Percentiles rank a stretch among this genome's conserved stretches.
Evolutionary conservation across 2,797 vertebrate genomes (phyloP).

Genomic region (Helostoma temminkii): DNA sequence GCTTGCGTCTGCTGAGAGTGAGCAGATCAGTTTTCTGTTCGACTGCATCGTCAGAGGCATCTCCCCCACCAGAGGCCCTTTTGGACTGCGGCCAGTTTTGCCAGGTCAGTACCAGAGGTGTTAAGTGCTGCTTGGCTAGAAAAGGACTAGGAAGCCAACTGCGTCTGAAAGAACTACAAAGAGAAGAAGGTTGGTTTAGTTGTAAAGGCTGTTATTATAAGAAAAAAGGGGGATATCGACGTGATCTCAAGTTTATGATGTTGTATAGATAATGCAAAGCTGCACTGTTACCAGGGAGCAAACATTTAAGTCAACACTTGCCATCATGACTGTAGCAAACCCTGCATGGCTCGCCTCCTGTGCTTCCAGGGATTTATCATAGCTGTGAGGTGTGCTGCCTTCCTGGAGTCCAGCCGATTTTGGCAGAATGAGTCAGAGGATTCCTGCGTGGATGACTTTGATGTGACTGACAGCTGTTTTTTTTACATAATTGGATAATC

Average conservation of each 20-base stretch:
- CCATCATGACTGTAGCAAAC: conserved; percentile 13
- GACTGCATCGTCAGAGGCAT: conserved; percentile 96
- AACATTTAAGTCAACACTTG: conserved; percentile 38
- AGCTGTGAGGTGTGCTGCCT: conserved; percentile 37
- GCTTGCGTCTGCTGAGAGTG: conserved; percentile 91
- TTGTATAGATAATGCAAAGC: conserved; percentile 9
- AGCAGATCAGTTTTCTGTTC: conserved; percentile 98
- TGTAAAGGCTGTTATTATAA: neutral
- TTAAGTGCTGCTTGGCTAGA: conserved; percentile 22
- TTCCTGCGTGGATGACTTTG: conserved; percentile 52
- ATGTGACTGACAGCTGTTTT: conserved; percentile 64
- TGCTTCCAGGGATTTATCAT: conserved; percentile 39
- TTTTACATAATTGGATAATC: conserved; percentile 62
- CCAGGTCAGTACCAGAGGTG: conserved; percentile 88
- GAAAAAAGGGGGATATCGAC: neutral
- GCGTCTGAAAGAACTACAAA: neutral
- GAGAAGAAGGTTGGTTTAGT: neutral
- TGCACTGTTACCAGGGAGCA: conserved; percentile 31
- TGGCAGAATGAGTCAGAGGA: conserved; percentile 56
- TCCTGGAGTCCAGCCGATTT: conserved; percentile 49
- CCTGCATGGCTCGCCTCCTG: neutral
- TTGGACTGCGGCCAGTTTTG: conserved; percentile 91
- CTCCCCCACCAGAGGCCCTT: conserved; percentile 92
- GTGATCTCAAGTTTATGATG: neutral
- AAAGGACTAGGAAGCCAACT: neutral